phyloP scores from a whole-genome alignment of 2,113 vertebrate species.

The Epinephelus cyanopodus region DNA sequence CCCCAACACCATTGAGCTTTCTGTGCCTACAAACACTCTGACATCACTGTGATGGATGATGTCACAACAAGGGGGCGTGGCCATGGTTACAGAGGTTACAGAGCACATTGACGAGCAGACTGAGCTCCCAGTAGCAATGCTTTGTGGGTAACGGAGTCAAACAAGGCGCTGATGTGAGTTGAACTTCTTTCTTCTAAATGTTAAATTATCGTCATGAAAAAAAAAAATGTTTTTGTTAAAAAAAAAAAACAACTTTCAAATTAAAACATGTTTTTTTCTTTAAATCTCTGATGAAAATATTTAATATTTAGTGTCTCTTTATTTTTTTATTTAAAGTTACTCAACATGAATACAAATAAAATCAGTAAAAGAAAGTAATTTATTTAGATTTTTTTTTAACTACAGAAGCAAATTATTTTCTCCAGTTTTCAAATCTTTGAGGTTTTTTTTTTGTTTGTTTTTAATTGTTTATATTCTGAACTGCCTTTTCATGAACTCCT shows the following conservation, averaged over 20 bases:
- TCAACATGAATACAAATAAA: neutral
- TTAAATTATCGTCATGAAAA: conserved; percentile 36
- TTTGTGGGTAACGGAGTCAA: conserved; percentile 53
- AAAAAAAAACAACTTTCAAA: conserved; percentile 1
- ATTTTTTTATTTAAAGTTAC: neutral
- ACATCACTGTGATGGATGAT: conserved; percentile 10
- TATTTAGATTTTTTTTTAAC: neutral
- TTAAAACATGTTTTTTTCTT: conserved; percentile 7
- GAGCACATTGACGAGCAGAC: conserved; percentile 67
- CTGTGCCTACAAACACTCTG: conserved; percentile 37
- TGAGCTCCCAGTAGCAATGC: conserved; percentile 34
- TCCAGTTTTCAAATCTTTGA: too few species aligned
- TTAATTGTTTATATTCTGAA: too few species aligned
- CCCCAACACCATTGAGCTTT: neutral
- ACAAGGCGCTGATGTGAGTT: neutral
- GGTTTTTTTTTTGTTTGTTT: neutral
- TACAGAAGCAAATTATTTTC: neutral
- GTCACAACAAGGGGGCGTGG: neutral
- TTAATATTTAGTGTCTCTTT: neutral
- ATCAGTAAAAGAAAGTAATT: neutral
- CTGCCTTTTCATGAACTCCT: neutral
- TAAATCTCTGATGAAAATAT: neutral
- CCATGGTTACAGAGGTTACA: conserved; percentile 49
- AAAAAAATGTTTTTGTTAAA: neutral
- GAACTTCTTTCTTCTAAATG: conserved; percentile 17